Conservation (phyloP, 2,888 invertebrate species). For the Gnatocerus cornutus region DNA sequence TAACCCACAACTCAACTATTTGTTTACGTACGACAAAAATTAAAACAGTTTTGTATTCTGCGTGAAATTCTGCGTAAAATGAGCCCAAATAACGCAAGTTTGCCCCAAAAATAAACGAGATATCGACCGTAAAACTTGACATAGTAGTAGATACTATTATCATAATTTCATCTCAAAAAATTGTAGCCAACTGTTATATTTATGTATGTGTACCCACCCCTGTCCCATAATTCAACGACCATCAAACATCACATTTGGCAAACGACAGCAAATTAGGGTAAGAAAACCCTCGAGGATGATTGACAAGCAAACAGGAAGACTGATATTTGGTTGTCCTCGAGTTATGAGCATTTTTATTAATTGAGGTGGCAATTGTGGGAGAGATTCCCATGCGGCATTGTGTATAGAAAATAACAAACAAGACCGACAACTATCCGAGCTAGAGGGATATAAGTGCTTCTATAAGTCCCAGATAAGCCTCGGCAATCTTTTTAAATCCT, state of each 20-base stretch:
- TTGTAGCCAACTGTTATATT: too few relatives aligned
- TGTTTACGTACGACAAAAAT: too few relatives aligned
- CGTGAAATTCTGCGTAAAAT: too few relatives aligned
- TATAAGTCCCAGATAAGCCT: slow-evolving; percentile 69
- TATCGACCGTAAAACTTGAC: too few relatives aligned
- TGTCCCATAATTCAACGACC: too few relatives aligned
- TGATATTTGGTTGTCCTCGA: slow-evolving; percentile 45
- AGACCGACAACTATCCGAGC: slow-evolving; percentile 24
- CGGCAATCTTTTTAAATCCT: slow-evolving; percentile 68
- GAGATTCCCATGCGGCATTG: slow-evolving; percentile 23
- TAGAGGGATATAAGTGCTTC: slow-evolving; percentile 62
- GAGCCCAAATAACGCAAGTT: too few relatives aligned
- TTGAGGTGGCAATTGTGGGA: slow-evolving; percentile 15
- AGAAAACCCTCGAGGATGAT: slow-evolving; percentile 51
- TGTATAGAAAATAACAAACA: slow-evolving; percentile 25
- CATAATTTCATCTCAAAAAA: too few relatives aligned
- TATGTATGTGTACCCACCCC: too few relatives aligned
- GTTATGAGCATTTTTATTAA: slow-evolving; percentile 16
- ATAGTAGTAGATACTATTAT: too few relatives aligned
- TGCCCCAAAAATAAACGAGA: too few relatives aligned
- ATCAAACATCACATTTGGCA: slow-evolving; percentile 9
- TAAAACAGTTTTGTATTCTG: too few relatives aligned
- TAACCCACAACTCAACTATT: too few relatives aligned
- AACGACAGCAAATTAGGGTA: slow-evolving; percentile 32
- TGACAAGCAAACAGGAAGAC: slow-evolving; percentile 63